These are phyloP conservation scores for Thecophora atra DNA, from an alignment of 2,888 invertebrate species.

Conservation along the genomic window DNA sequence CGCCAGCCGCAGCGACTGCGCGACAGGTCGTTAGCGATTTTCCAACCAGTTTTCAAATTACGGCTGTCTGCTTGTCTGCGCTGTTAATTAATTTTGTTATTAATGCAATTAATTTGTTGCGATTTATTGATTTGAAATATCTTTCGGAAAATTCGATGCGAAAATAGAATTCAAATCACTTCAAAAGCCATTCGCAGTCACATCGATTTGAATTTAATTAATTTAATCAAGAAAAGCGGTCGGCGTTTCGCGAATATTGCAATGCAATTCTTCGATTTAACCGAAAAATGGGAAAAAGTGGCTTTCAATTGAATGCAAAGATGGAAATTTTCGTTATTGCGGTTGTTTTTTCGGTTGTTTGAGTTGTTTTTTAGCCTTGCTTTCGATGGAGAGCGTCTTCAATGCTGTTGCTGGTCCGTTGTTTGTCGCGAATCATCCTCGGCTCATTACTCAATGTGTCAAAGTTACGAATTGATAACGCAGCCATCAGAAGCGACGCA, in stretches of 20 bases:
- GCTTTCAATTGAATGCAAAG: too few species aligned
- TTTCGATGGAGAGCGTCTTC: background rate
- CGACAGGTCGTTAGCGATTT: background rate
- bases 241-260: too few species aligned
- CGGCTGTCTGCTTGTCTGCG: too few species aligned
- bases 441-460: conserved; percentile 66
- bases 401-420: conserved; percentile 10
- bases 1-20: background rate
- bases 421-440: conserved; percentile 26
- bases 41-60: background rate
- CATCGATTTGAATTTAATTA: too few species aligned
- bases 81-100: background rate
- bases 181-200: background rate
- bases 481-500: conserved; percentile 56
- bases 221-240: too few species aligned
- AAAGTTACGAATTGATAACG: conserved; percentile 63
- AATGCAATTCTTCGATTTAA: too few species aligned
- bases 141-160: too few species aligned
- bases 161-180: too few species aligned
- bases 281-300: too few species aligned
- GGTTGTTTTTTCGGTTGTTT: background rate
- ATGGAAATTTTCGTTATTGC: too few species aligned
- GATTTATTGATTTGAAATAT: too few species aligned
- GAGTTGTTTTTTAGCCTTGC: background rate
- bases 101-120: too few species aligned